Evolutionary conservation across 2,888 invertebrate genomes (phyloP).

Genomic region (Parthenolecanium corni): DNA sequence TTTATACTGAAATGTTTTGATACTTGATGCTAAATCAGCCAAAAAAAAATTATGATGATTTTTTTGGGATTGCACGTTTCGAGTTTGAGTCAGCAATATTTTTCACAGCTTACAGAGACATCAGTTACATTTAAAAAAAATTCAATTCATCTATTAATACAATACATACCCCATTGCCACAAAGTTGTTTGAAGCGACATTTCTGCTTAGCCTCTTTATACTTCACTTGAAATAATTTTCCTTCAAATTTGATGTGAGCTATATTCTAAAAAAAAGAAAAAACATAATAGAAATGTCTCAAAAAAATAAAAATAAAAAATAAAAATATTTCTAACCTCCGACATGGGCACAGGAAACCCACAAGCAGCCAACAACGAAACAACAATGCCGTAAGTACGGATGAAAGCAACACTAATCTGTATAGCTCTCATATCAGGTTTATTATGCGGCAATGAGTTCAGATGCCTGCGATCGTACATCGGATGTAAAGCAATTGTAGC

Average conservation of each 20-base stretch:
- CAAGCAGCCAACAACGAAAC: slow-evolving; percentile 17
- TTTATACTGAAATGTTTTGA: no score
- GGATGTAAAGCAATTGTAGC: slow-evolving; percentile 11
- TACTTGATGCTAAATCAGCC: no score
- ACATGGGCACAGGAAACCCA: slow-evolving; percentile 15
- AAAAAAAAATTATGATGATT: no score
- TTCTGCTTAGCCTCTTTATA: not conserved
- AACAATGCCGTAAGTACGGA: slow-evolving; percentile 8
- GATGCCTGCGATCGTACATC: not conserved
- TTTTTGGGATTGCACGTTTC: no score
- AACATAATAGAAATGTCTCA: not conserved
- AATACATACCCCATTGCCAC: slow-evolving; percentile 15
- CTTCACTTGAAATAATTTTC: slow-evolving; percentile 17
- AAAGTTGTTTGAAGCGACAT: not conserved
- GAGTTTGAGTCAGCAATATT: no score
- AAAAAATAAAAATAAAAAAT: not conserved
- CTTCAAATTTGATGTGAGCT: slow-evolving; percentile 13
- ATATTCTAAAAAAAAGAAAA: slow-evolving; percentile 6
- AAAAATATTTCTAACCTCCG: slow-evolving; percentile 4
- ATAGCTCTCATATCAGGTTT: slow-evolving; percentile 6
- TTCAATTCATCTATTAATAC: no score
- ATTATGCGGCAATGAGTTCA: not conserved
- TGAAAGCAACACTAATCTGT: slow-evolving; percentile 15
- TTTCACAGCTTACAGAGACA: no score
- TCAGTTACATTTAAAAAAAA: no score